Evolutionary conservation across 1,140 invertebrate species (phyloP), one percentile per base, ranked within the genome.

Genomic region (Monomorium pharaonis): DNA sequence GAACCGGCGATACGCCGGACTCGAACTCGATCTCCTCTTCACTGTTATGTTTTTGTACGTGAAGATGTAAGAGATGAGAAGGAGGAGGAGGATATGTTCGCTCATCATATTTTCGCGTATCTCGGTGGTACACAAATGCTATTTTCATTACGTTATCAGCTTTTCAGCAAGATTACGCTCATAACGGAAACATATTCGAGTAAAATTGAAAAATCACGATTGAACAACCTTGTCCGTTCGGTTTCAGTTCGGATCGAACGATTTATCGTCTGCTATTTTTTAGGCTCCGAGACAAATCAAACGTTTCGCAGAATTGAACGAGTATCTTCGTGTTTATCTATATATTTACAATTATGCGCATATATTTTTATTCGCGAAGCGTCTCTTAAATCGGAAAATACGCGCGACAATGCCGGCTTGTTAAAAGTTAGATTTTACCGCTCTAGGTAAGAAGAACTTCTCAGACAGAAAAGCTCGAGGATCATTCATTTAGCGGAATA

Each of bases 401-500:
- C 14, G n/a, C 21, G 60, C 44, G 62, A 76, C 47, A 65, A 80
- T 47, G 30, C 44, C n/a, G 77, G 30, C 21, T 70, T 80, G 77
- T 54, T 80, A 42, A 80, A 80, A 80, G 30, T 24, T 80, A 42
- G 47, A 69, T 51, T 54, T 80, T 24, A 70, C 27, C 47, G 33
- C 37, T 18, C 42, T 4, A 10, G 9, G 5, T 60, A 30, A 18
- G 24, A n/a, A 63, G 18, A 42, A 47, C 30, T 49, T 80, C 27
- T 44, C 47, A n/a, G 14, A 65, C 6, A 18, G 30, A 42, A 80
- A 80, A 80, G 77, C 77, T 80, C 47, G 63, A 80, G 67, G 33
- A 80, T 80, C 63, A 80, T 54, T 69, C 77, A 80, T 80, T 80
- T 80, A 69, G 63, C 30, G 47, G 77, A 69, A 80, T 54, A 80